Conservation (phyloP, 23 tunicate species). For the Styela plicata region DNA sequence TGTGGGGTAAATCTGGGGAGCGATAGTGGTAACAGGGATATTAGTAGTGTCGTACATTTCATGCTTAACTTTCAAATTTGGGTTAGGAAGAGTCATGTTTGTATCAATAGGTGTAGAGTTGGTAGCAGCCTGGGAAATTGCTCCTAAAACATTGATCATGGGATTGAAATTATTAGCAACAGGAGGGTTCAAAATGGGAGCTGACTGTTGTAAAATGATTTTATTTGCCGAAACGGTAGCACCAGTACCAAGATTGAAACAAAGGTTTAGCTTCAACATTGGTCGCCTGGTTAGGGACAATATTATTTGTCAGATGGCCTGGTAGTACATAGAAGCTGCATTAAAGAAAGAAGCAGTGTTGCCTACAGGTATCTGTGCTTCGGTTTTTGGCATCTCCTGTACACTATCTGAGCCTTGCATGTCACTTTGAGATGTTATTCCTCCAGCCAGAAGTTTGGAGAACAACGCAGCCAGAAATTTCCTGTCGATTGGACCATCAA, state of each 20-base stretch:
- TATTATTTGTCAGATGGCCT: background rate
- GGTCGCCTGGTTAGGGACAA: background rate
- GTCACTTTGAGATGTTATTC: conserved; percentile 12
- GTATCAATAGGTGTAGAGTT: background rate
- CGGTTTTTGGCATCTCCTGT: background rate
- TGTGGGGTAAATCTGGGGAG: background rate
- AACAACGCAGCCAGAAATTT: conserved; percentile 49
- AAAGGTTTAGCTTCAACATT: background rate
- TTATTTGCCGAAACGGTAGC: background rate
- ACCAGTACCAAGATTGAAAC: background rate
- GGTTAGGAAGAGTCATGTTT: background rate
- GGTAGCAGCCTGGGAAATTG: background rate
- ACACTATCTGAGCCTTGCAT: background rate
- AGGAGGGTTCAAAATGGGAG: background rate
- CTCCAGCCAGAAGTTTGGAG: conserved; percentile 16
- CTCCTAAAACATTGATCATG: background rate
- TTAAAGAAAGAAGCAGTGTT: background rate
- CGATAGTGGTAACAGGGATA: background rate
- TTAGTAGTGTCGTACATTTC: background rate
- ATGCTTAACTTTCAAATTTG: background rate
- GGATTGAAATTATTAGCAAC: background rate
- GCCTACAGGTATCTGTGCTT: background rate
- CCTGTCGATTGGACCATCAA: conserved; percentile 34
- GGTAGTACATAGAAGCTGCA: background rate
- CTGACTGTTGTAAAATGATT: background rate